These are phyloP conservation scores for Salvelinus alpinus DNA, from an alignment of 2,113 vertebrate genomes.

Conservation along the genomic window DNA sequence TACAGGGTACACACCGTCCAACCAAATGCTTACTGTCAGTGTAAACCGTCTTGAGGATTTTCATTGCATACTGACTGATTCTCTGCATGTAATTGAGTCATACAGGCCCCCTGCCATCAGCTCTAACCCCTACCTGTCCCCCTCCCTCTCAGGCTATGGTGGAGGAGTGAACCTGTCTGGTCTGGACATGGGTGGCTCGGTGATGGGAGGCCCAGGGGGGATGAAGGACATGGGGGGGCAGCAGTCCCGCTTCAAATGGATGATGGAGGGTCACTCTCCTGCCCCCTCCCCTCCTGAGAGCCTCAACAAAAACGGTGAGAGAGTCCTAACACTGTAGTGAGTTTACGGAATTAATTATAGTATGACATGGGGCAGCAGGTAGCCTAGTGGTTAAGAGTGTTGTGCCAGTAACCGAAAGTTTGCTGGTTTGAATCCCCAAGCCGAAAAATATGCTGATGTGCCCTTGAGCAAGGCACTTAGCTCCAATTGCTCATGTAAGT, in stretches of 20 bases:
- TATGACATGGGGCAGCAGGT: background rate
- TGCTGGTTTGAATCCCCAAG: too few relatives aligned
- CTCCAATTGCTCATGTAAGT: too few relatives aligned
- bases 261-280: constrained; percentile 94
- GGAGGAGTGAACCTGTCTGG: constrained; percentile 78
- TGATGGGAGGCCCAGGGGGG: constrained; percentile 75
- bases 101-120: background rate
- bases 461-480: too few relatives aligned
- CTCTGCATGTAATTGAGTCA: background rate
- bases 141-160: constrained; percentile 80
- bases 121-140: background rate
- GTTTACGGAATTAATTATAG: background rate
- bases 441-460: too few relatives aligned
- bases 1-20: too few relatives aligned
- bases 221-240: constrained; percentile 85
- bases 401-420: too few relatives aligned
- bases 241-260: constrained; percentile 97
- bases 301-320: constrained; percentile 96
- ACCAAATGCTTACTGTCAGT: too few relatives aligned
- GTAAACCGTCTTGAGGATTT: background rate
- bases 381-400: too few relatives aligned
- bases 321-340: constrained; percentile 34
- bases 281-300: constrained; percentile 89
- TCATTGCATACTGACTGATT: background rate
- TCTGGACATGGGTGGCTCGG: constrained; percentile 86